A percentile compares a stretch with the other conserved stretches of the same genome.
Evolutionary conservation across 2,113 vertebrate genomes (phyloP).

Genomic region (Nothocercus julius): DNA sequence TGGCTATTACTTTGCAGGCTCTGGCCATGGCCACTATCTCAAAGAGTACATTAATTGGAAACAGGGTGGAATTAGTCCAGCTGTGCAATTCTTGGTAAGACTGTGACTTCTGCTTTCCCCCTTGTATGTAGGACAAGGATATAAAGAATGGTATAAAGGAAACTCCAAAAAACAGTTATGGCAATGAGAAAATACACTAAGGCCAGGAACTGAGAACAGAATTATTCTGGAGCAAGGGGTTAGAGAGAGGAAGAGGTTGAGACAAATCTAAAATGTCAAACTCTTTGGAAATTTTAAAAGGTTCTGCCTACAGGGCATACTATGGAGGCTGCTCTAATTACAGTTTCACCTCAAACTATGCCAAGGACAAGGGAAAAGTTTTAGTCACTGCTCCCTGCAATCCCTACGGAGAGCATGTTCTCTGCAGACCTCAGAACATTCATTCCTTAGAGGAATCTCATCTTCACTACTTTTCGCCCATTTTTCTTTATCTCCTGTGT

Average conservation of each 20-base stretch:
- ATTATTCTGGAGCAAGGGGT: neutral
- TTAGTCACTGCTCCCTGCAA: neutral
- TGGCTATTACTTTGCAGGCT: neutral
- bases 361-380: neutral
- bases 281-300: neutral
- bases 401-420: neutral
- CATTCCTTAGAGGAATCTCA: neutral
- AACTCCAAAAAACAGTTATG: neutral
- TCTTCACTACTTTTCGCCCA: neutral
- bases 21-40: fast-evolving
- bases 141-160: neutral
- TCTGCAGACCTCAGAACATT: neutral
- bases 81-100: neutral
- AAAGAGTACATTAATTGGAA: neutral
- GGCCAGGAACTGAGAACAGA: neutral
- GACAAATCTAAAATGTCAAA: neutral
- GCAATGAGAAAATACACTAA: neutral
- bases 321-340: neutral
- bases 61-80: neutral
- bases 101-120: neutral
- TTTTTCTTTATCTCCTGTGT: neutral
- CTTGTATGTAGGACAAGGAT: neutral
- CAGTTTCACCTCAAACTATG: neutral
- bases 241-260: neutral
- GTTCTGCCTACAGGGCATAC: neutral